These are phyloP conservation scores for Chrysolina americana DNA, from an alignment of 2,888 invertebrate genomes.

Conservation along the genomic window DNA sequence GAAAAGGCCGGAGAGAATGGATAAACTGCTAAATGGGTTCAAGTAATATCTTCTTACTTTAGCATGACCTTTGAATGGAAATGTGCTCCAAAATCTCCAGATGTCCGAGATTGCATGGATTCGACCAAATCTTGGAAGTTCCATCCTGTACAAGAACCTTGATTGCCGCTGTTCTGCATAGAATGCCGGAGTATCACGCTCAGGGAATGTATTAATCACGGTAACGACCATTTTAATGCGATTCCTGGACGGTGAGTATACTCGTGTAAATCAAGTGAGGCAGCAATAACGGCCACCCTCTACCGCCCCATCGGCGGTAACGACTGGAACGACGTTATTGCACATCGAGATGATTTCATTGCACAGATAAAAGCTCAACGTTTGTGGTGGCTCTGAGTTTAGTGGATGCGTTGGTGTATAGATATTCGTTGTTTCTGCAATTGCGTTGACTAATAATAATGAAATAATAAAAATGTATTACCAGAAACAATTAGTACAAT, in stretches of 20 bases:
- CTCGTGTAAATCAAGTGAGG: slow-evolving; percentile 12
- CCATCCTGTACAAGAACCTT: background rate
- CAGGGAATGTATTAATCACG: slow-evolving; percentile 4
- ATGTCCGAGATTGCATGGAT: background rate
- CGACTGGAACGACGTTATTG: slow-evolving; percentile 6
- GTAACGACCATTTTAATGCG: slow-evolving; percentile 24
- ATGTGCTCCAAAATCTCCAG: too few relatives aligned
- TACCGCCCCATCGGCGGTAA: background rate
- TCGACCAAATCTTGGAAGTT: background rate
- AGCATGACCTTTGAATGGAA: too few relatives aligned
- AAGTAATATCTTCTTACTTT: too few relatives aligned
- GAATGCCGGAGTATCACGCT: slow-evolving; percentile 1
- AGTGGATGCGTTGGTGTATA: background rate
- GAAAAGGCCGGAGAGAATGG: too few relatives aligned
- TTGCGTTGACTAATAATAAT: too few relatives aligned
- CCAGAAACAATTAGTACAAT: too few relatives aligned
- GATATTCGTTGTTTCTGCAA: too few relatives aligned
- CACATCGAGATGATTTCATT: slow-evolving; percentile 8
- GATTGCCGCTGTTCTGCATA: background rate
- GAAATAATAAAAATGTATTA: too few relatives aligned
- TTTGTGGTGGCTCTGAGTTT: background rate
- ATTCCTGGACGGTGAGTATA: slow-evolving; percentile 17
- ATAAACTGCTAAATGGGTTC: too few relatives aligned
- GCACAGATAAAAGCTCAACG: background rate
- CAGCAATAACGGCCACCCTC: slow-evolving; percentile 7